phyloP scores from a whole-genome alignment of 2,113 vertebrate genomes.

The Beaufortia kweichowensis region DNA sequence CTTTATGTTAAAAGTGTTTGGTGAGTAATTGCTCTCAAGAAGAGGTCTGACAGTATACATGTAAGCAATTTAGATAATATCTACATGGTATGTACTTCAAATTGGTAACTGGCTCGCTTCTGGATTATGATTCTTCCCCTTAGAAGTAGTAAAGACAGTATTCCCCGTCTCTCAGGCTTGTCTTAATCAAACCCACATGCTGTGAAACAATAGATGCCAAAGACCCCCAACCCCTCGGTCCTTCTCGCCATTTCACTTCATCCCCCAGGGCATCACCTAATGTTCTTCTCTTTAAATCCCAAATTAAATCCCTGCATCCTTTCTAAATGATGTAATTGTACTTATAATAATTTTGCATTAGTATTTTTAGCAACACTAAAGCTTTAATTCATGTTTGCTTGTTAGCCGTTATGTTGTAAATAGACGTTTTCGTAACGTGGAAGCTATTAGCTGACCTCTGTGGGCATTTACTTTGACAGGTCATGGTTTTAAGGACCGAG shows the following conservation, averaged over 20 bases:
- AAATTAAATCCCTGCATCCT: slow-evolving; percentile 19
- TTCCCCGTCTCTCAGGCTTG: slow-evolving; percentile 27
- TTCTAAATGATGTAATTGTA: slow-evolving; percentile 12
- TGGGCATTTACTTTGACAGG: slow-evolving; percentile 42
- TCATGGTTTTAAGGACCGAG: slow-evolving; percentile 19
- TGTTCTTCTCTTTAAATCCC: slow-evolving; percentile 21
- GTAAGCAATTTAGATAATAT: slow-evolving; percentile 50
- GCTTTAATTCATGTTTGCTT: no score
- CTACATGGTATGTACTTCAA: slow-evolving; percentile 41
- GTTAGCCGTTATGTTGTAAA: not conserved
- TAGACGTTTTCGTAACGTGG: slow-evolving; percentile 38
- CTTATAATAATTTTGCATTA: slow-evolving; percentile 20
- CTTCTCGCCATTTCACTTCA: slow-evolving; percentile 6
- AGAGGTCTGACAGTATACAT: slow-evolving; percentile 43
- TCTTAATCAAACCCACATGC: slow-evolving; percentile 56
- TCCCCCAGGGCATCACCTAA: slow-evolving; percentile 1
- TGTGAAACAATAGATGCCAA: slow-evolving; percentile 50
- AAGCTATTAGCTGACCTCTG: slow-evolving; percentile 44
- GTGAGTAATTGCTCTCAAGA: slow-evolving; percentile 29
- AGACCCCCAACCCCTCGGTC: slow-evolving; percentile 16
- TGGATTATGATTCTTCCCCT: slow-evolving; percentile 23
- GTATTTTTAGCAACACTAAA: not conserved
- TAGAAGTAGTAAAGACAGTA: slow-evolving; percentile 28
- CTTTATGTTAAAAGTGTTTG: slow-evolving; percentile 23
- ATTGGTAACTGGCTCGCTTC: slow-evolving; percentile 37